Evolutionary conservation across 2,888 invertebrate species (phyloP).

Genomic region (Ditula angustiorana): DNA sequence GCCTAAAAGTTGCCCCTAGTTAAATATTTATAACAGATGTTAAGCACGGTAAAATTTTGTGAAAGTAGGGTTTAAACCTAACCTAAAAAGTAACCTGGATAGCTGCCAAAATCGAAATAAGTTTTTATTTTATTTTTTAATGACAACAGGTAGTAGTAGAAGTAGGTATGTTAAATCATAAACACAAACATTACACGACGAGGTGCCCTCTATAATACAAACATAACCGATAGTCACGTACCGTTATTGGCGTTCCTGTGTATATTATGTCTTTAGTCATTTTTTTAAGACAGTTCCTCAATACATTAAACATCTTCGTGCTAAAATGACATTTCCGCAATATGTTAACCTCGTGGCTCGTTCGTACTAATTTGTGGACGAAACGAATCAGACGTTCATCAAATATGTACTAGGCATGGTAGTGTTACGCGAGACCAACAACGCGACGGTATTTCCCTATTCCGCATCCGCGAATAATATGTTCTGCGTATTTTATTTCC

Average conservation of each 20-base stretch:
- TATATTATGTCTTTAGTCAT: slow-evolving; percentile 26
- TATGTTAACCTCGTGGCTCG: slow-evolving; percentile 39
- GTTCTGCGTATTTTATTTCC: slow-evolving; percentile 36
- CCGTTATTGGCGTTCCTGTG: background rate
- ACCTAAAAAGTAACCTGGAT: slow-evolving; percentile 20
- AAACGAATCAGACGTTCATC: slow-evolving; percentile 23
- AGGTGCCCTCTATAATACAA: background rate
- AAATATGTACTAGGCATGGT: slow-evolving; percentile 40
- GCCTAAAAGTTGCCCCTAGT: too few relatives aligned
- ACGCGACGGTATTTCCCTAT: slow-evolving; percentile 49
- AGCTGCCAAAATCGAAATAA: background rate
- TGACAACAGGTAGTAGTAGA: too few relatives aligned
- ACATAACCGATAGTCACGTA: background rate
- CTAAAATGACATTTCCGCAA: slow-evolving; percentile 37
- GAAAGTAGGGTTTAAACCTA: slow-evolving; percentile 10
- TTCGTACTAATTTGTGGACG: slow-evolving; percentile 45
- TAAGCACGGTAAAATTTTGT: slow-evolving; percentile 6
- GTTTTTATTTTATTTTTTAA: background rate
- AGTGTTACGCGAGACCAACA: slow-evolving; percentile 45
- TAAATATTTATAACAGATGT: background rate
- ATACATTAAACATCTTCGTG: slow-evolving; percentile 48
- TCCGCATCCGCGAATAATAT: slow-evolving; percentile 48
- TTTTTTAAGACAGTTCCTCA: slow-evolving; percentile 62
- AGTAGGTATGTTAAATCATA: background rate
- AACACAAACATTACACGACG: background rate